These are phyloP conservation scores for Sebastes reedi DNA, from an alignment of 2,797 vertebrate species.

Conservation along the genomic window DNA sequence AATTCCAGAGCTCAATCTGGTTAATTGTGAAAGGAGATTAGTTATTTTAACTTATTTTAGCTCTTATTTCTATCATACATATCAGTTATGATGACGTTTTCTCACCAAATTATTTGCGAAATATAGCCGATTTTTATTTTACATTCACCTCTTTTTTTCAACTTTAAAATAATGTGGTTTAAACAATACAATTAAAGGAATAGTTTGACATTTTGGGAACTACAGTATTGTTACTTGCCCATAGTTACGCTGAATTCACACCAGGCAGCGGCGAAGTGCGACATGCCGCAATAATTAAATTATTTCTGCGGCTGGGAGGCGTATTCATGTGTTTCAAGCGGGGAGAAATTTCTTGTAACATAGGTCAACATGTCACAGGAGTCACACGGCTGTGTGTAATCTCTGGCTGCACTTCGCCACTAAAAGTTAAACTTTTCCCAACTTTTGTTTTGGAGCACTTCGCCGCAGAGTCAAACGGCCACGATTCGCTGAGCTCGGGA, in stretches of 20 bases:
- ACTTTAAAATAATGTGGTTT: neutral
- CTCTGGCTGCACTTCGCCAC: too few species aligned
- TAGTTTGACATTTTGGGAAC: neutral
- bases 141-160: neutral
- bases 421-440: too few species aligned
- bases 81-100: neutral
- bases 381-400: too few species aligned
- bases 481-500: rapidly evolving
- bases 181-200: neutral
- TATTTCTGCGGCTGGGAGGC: too few species aligned
- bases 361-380: too few species aligned
- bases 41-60: neutral
- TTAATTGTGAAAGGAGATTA: neutral
- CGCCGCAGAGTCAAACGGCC: rapidly evolving
- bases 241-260: neutral
- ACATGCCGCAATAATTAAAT: too few species aligned
- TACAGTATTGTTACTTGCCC: neutral
- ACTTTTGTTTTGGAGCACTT: rapidly evolving
- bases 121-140: neutral
- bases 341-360: rapidly evolving
- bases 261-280: too few species aligned
- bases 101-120: neutral
- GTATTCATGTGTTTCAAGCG: too few species aligned
- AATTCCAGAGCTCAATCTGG: neutral
- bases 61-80: neutral